Evolutionary conservation across 2,888 invertebrate species (phyloP).

Genomic region (Synanthedon vespiformis): DNA sequence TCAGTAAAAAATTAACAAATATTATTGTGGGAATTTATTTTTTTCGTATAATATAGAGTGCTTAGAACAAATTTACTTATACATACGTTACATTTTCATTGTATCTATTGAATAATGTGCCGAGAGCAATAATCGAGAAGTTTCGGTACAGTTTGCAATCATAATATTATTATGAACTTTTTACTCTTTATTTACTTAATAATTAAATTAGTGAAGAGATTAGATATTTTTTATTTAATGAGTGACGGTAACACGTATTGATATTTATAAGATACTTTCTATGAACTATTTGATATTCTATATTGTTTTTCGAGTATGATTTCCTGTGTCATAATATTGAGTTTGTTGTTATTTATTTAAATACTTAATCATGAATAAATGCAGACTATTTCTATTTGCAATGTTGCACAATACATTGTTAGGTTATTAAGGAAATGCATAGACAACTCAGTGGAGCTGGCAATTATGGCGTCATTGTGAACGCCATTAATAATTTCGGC

Average conservation of each 20-base stretch:
- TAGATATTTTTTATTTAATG: slow-evolving; percentile 65
- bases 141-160: slow-evolving; percentile 46
- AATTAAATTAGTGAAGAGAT: slow-evolving; percentile 48
- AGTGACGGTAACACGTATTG: slow-evolving; percentile 62
- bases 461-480: neutral
- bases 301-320: slow-evolving; percentile 57
- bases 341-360: slow-evolving; percentile 64
- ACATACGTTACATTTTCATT: neutral
- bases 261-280: slow-evolving; percentile 62
- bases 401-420: neutral
- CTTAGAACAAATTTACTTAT: slow-evolving; percentile 22
- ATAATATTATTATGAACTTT: slow-evolving; percentile 35
- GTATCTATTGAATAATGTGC: neutral
- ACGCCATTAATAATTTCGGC: too few species aligned
- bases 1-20: neutral
- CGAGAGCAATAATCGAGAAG: slow-evolving; percentile 12
- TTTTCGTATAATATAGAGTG: slow-evolving; percentile 3
- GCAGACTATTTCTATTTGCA: slow-evolving; percentile 24
- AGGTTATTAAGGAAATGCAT: neutral
- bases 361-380: slow-evolving; percentile 51
- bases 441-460: neutral
- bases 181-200: slow-evolving; percentile 52
- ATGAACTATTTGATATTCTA: slow-evolving; percentile 59
- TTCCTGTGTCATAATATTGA: slow-evolving; percentile 62
- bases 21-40: slow-evolving; percentile 1